Base-by-base conservation (phyloP, 1,140 invertebrate genomes). In the Papilio machaon region DNA sequence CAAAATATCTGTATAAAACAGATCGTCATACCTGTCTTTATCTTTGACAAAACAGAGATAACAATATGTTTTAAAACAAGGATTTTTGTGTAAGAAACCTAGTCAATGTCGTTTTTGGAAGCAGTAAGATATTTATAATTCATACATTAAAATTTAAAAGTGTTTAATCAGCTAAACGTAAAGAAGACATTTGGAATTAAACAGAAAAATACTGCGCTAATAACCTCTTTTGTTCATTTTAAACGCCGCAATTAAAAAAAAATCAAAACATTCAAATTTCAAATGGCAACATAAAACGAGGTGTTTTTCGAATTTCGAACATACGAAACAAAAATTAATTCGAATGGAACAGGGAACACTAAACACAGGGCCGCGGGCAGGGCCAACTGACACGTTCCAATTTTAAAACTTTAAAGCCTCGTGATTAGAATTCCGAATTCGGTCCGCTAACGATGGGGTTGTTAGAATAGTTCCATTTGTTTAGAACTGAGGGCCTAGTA, bases 281-380 rank as follows among this genome's bases (percentile, higher is more conserved):
- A 67, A 70, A 30, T 70, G 64, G 64, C 64, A 35, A 30, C 64
- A 70, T 70, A 35, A 70, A 70, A 70, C 35, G 43, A 4, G 23
- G n/a, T 52, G 74, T 54, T 75, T 75, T 75, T 52, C 47, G 74
- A 75, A 75, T 30, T 70, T 70, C n/a, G 43, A 47, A 46, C 46
- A 11, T n/a, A 82, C 67, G 73, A 78, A 80, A 82, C 80, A 74
- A 83, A 82, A 82, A 80, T 75, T 80, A 81, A 83, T 83, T 46
- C 54, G 46, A 80, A 64, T 67, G 19, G 67, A 83, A 83, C 76
- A 74, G 64, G 38, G 77, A 67, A 47, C 77, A 38, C 43, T 64
- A 79, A 64, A 79, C 77, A 64, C 35, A 79, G 77, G 75, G 80
- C 79, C 78, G 58, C 52, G 73, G 73, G 82, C 60, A 60, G 47